A percentile compares a stretch with the other conserved stretches of the same genome.
These are phyloP conservation scores for Pecten maximus DNA, from an alignment of 2,888 invertebrate species.

Conservation along the genomic window DNA sequence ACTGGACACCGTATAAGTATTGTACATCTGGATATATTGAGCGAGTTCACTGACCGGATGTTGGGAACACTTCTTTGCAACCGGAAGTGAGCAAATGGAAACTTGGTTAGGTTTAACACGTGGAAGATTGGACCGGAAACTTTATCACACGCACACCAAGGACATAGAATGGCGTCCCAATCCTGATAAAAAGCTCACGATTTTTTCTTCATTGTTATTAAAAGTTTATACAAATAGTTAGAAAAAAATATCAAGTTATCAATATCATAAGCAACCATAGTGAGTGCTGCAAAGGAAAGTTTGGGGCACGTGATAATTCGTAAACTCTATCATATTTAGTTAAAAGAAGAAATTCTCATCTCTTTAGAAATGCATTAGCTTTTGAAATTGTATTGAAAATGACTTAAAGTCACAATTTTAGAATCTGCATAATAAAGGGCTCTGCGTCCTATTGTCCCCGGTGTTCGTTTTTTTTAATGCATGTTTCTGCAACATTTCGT, in stretches of 20 bases:
- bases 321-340: background rate
- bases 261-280: background rate
- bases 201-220: background rate
- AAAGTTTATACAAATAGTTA: background rate
- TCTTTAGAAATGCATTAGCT: background rate
- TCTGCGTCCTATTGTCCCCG: background rate
- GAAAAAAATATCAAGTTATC: background rate
- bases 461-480: background rate
- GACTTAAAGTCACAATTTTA: background rate
- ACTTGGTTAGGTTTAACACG: background rate
- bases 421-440: background rate
- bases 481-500: background rate
- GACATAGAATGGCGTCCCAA: background rate
- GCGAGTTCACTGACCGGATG: background rate
- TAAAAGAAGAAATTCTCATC: background rate
- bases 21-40: background rate
- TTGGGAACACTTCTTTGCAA: background rate
- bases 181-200: background rate
- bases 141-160: background rate
- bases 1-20: background rate
- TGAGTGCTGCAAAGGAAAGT: background rate
- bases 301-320: background rate
- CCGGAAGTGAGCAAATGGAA: background rate
- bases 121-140: background rate
- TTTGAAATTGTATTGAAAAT: background rate